Base-by-base conservation (phyloP, 2,797 vertebrate genomes). In the Ctenopoma multispine region DNA sequence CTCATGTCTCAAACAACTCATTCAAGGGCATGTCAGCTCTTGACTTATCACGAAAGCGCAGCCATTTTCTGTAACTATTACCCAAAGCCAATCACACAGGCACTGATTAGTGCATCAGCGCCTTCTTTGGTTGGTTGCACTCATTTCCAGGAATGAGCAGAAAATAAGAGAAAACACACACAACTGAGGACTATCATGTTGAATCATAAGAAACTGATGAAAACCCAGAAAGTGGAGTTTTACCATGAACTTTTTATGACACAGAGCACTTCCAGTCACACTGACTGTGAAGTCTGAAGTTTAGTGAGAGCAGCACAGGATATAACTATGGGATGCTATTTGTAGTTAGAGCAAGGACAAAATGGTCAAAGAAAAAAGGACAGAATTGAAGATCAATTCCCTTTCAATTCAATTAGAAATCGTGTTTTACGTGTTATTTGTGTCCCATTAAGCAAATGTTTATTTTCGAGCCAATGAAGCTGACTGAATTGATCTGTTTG, bases 31-130 rank as follows among this genome's bases (percentile, higher is more conserved):
- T 65, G 56, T 72, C 79, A 69, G 67, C 46, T 78, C 58, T 77
- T 72, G 72, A 84, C 65, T 85, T 47, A 47, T 77, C 61, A 40
- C 46, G 47, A 77, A 68, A 67, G 53, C 20, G 23, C 67, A 44
- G 68, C 72, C 74, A 82, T 83, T 86, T 82, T 72, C 68, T 72
- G 21, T 75, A 75, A 81, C 44, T 48, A 82, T 83, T 71, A 87
- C 51, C 66, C 76, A 76, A 74, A 86, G 79, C 66, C 71, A 80
- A 79, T 83, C 84, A 80, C 57, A 63, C 54, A 63, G 62, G 5
- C 31, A 2, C 72, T 74, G 81, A 86, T 88, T 83, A 83, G 73
- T 62, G 60, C 80, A 84, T 47, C 43, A 77, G 48, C 5, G 10
- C 40, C 69, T 75, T 53, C 50, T 69, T 77, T 77, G 61, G 70